Evolutionary conservation across 2,113 vertebrate genomes (phyloP).

Genomic region (Astatoreochromis straeleni): DNA sequence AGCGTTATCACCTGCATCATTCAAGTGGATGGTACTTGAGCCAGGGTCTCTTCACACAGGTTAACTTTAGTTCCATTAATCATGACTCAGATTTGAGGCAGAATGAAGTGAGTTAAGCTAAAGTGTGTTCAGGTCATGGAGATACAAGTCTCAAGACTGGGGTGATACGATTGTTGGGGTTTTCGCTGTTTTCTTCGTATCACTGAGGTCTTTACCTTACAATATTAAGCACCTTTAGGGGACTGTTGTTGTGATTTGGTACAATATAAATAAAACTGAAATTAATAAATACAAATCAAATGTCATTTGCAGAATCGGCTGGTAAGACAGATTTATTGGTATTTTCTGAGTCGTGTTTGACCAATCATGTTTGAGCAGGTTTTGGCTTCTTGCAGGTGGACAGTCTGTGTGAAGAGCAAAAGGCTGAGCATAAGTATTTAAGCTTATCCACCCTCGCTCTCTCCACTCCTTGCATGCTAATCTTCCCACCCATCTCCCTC

Average conservation of each 20-base stretch:
- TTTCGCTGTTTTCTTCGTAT: not conserved
- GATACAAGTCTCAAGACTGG: not conserved
- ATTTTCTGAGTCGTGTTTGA: not conserved
- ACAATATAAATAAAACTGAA: not conserved
- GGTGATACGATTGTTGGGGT: not conserved
- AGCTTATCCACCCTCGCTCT: not conserved
- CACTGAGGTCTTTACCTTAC: not conserved
- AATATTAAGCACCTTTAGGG: not conserved
- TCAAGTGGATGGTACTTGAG: not conserved
- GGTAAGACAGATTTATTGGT: not conserved
- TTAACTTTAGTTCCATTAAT: not conserved
- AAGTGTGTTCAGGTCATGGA: not conserved
- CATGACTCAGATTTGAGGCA: not conserved
- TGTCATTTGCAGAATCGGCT: not conserved
- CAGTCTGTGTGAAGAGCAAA: not conserved
- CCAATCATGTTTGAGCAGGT: not conserved
- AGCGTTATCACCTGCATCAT: not conserved
- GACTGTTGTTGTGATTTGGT: not conserved
- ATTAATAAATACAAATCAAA: not conserved
- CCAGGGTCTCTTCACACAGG: not conserved
- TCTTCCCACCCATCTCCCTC: not conserved
- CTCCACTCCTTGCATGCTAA: not conserved
- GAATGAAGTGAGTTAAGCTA: not conserved
- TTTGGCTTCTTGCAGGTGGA: not conserved
- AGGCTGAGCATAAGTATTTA: not conserved